Evolutionary conservation across 2,888 invertebrate genomes (phyloP).

Genomic region (Lasioglossum zephyrum): DNA sequence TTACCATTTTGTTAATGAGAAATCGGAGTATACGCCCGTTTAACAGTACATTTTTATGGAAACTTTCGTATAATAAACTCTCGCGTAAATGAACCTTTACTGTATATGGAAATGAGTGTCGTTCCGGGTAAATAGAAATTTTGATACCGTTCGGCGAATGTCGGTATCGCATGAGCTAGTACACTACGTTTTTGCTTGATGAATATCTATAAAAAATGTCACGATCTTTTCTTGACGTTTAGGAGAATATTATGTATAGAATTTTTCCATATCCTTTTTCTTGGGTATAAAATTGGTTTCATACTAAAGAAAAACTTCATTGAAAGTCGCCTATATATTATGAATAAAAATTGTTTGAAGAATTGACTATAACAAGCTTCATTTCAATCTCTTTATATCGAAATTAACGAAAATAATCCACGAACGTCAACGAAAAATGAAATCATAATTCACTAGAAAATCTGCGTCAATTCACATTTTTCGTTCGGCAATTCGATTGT

Average conservation of each 20-base stretch:
- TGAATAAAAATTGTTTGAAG: too few relatives aligned
- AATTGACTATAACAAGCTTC: too few relatives aligned
- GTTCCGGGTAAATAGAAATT: background rate
- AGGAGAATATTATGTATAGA: background rate
- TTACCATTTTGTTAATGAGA: background rate
- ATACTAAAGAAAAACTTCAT: background rate
- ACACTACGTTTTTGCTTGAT: background rate
- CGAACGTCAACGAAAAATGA: background rate
- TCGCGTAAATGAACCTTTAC: background rate
- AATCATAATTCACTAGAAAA: background rate
- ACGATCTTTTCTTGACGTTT: background rate
- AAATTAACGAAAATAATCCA: background rate
- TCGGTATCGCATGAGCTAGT: background rate
- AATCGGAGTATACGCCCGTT: background rate
- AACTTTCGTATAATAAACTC: background rate
- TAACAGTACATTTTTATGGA: background rate
- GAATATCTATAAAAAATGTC: background rate
- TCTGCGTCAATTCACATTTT: background rate
- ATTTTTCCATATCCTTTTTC: background rate
- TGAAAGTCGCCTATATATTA: too few relatives aligned
- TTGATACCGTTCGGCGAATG: background rate
- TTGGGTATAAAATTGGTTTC: background rate
- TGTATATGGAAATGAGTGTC: background rate
- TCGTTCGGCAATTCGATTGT: background rate
- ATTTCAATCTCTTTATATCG: too few relatives aligned